phyloP scores from a whole-genome alignment of 2,113 vertebrate species.

The Oncorhynchus nerka region DNA sequence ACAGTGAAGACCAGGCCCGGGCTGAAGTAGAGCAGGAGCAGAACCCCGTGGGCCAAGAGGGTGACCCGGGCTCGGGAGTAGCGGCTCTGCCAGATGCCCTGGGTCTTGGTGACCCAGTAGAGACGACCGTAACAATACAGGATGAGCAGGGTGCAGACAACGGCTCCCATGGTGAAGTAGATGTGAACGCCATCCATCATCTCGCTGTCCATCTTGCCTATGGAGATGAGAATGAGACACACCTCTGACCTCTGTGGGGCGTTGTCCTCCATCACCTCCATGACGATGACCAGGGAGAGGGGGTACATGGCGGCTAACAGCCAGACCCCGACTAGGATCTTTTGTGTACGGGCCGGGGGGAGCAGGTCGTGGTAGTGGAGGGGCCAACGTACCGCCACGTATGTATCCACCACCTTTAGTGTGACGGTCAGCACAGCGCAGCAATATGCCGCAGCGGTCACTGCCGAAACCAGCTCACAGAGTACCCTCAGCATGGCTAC shows the following conservation, averaged over 20 bases:
- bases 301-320: conserved; percentile 66
- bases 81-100: conserved; percentile 74
- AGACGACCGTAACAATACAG: conserved; percentile 77
- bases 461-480: conserved; percentile 66
- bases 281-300: conserved; percentile 61
- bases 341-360: conserved; percentile 50
- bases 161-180: conserved; percentile 59
- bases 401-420: conserved; percentile 76
- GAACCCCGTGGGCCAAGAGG: conserved; percentile 69
- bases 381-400: conserved; percentile 74
- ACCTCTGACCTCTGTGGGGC: conserved; percentile 6
- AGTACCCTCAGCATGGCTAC: conserved; percentile 40
- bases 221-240: conserved; percentile 68
- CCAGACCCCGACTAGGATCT: conserved; percentile 69
- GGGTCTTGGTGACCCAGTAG: conserved; percentile 74
- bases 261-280: conserved; percentile 20
- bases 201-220: conserved; percentile 37
- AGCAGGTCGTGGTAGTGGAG: conserved; percentile 70
- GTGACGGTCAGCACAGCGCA: conserved; percentile 76
- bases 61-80: conserved; percentile 79
- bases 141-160: conserved; percentile 68
- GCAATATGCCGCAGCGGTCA: conserved; percentile 62
- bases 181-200: conserved; percentile 47
- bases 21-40: conserved; percentile 75
- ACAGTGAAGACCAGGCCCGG: conserved; percentile 71